Percentiles rank a stretch among this genome's conserved stretches.
phyloP scores from a whole-genome alignment of 2,888 invertebrate genomes.

The Pocota personata region DNA sequence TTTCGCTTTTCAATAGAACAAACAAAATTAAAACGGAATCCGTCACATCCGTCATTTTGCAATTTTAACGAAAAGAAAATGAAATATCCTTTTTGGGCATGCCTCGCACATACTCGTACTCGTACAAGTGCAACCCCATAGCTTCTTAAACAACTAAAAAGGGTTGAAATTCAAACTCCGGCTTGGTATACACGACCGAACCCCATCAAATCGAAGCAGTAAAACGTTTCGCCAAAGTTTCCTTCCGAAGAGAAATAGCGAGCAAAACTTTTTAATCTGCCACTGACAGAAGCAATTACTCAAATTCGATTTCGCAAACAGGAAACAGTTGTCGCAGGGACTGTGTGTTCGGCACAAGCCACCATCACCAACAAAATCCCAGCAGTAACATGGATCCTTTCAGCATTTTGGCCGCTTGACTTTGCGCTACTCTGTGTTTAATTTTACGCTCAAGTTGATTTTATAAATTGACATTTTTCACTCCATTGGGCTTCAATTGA shows the following conservation, averaged over 20 bases:
- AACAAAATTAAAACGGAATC: constrained; percentile 38
- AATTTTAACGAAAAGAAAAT: constrained; percentile 34
- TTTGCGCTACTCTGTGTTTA: constrained; percentile 43
- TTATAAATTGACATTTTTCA: constrained; percentile 70
- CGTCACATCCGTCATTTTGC: constrained; percentile 46
- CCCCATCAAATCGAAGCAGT: constrained; percentile 42
- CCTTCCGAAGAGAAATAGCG: constrained; percentile 31
- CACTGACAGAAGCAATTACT: constrained; percentile 73
- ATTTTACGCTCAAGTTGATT: constrained; percentile 70
- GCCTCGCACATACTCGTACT: neutral
- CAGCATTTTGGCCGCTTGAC: constrained; percentile 61
- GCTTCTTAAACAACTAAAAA: neutral
- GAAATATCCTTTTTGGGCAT: constrained; percentile 33
- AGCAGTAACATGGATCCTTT: constrained; percentile 53
- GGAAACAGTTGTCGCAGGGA: constrained; percentile 69
- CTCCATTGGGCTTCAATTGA: constrained; percentile 70
- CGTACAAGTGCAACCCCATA: neutral
- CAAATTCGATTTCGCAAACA: constrained; percentile 71
- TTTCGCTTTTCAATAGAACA: constrained; percentile 34
- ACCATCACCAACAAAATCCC: constrained; percentile 1
- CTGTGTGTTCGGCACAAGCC: neutral
- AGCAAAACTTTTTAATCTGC: constrained; percentile 71
- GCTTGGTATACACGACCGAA: constrained; percentile 25
- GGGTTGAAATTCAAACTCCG: constrained; percentile 8
- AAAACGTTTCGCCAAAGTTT: constrained; percentile 61